Conservation (phyloP, 2,888 invertebrate species). For the Nomada flava region DNA sequence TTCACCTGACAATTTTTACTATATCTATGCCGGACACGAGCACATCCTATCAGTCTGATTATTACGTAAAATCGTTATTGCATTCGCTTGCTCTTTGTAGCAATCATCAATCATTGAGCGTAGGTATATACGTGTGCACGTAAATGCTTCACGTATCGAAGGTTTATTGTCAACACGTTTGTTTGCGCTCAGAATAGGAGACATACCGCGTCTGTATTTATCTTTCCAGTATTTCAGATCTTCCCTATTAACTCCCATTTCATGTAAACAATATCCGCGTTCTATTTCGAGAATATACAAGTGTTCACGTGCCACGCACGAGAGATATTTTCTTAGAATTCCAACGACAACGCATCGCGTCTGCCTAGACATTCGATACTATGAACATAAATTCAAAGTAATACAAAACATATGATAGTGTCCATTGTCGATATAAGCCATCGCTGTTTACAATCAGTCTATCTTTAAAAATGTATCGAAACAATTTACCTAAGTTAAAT, state of each 20-base stretch:
- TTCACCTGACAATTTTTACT: not conserved
- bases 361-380: too few relatives aligned
- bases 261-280: slow-evolving; percentile 5
- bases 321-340: not conserved
- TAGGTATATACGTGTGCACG: not conserved
- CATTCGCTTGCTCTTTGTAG: slow-evolving; percentile 20
- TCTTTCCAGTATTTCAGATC: slow-evolving; percentile 35
- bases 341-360: not conserved
- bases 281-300: slow-evolving; percentile 29
- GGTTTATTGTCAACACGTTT: slow-evolving; percentile 32
- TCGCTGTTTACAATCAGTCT: too few relatives aligned
- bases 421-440: too few relatives aligned
- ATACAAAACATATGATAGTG: too few relatives aligned
- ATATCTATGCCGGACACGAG: not conserved
- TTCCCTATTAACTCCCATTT: slow-evolving; percentile 31
- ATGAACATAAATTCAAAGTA: too few relatives aligned
- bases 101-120: slow-evolving; percentile 39
- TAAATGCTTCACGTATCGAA: slow-evolving; percentile 39
- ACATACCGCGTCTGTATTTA: slow-evolving; percentile 30
- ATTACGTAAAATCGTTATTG: slow-evolving; percentile 20
- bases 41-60: slow-evolving; percentile 1
- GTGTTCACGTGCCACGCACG: not conserved
- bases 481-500: too few relatives aligned
- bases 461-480: too few relatives aligned
- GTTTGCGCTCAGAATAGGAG: slow-evolving; percentile 30